Evolutionary conservation across 2,113 vertebrate species (phyloP), one percentile per base, ranked within the genome.

Genomic region (Phaethornis superciliosus): DNA sequence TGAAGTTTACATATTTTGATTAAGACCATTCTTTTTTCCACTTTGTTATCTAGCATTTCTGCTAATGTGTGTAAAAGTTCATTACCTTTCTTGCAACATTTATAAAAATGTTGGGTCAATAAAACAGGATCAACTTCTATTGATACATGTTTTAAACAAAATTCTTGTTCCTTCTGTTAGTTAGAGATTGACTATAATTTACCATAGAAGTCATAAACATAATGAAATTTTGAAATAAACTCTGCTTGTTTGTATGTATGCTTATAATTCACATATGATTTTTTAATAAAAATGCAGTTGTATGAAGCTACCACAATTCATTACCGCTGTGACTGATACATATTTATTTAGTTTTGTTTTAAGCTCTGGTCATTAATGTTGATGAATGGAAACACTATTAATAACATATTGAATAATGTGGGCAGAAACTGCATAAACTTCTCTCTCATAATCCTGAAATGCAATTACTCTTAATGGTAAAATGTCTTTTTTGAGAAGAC

Each of bases 1-100:
- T 97, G 94, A 96, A 96, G 88, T 93, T 96, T 97, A 89, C 60
- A 87, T 93, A 71, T 96, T 97, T 97, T 97, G 82, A 97, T 97
- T 96, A 97, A 94, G 97, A 95, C 68, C 72, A 94, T 84, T 87
- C 33, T 76, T 96, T 79, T 94, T 89, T 76, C 56, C 24, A 47
- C 60, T 88, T 90, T 93, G 83, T 91, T 94, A 81, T 89, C 54
- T 35, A 87, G 49, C 68, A 68, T 27, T 89, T 88, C 85, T 81
- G n/a, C 6, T 88, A 59, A 56, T 44, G 1, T 75, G 76, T 88
- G 68, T 75, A 62, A 70, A 89, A 96, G 59, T n/a, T 91, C 82
- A 85, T 91, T 47, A 83, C 35, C 18, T 82, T 89, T 82, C 55
- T 86, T 88, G 63, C 60, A 49, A 84, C 71, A 88, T 95, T 78